These are phyloP conservation scores for Ornithoptera priamus DNA, from an alignment of 2,888 invertebrate species.

Conservation along the genomic window DNA sequence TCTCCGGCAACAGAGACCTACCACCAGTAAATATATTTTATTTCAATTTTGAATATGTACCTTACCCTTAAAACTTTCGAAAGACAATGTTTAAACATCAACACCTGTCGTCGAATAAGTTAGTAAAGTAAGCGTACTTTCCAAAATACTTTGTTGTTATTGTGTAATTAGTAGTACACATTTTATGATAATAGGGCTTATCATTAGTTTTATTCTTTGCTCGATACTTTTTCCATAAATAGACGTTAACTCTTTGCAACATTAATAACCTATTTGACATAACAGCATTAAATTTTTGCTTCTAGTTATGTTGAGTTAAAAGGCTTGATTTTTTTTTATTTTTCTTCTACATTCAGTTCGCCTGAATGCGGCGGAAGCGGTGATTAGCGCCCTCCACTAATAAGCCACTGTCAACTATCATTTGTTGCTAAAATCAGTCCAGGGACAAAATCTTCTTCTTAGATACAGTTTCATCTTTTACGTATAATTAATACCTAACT, in stretches of 20 bases:
- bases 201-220: not conserved
- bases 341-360: constrained; percentile 17
- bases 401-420: constrained; percentile 2
- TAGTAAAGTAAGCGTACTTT: no score
- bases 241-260: not conserved
- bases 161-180: not conserved
- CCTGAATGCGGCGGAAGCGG: constrained; percentile 16
- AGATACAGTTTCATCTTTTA: not conserved
- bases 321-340: constrained; percentile 16
- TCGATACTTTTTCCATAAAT: not conserved
- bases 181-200: not conserved
- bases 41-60: no score
- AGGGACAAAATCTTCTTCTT: constrained; percentile 12
- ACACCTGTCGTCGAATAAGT: no score
- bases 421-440: constrained; percentile 21
- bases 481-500: not conserved
- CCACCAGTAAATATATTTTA: no score
- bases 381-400: constrained; percentile 23
- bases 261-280: not conserved
- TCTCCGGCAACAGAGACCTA: no score
- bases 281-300: constrained; percentile 1
- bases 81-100: no score
- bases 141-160: no score
- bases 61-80: no score
- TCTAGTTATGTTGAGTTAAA: constrained; percentile 17